Conservation (phyloP, 2,113 vertebrate species). For the Tamias sibiricus region DNA sequence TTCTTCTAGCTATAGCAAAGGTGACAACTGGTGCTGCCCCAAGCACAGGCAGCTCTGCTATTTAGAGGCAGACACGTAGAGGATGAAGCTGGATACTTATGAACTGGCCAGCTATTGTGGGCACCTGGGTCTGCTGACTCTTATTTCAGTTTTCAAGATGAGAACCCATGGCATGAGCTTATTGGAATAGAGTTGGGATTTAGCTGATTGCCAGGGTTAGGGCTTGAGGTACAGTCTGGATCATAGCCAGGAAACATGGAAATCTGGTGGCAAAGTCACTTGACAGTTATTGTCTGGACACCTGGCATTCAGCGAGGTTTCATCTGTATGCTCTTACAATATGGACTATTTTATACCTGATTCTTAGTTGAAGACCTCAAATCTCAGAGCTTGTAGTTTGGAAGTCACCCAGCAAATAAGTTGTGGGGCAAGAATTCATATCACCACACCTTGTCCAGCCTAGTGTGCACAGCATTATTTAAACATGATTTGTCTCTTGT, state of each 20-base stretch:
- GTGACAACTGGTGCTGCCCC: too few relatives aligned
- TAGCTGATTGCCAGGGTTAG: background rate
- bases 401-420: background rate
- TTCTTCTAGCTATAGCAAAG: too few relatives aligned
- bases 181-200: background rate
- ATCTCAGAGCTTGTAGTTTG: background rate
- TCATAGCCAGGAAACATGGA: background rate
- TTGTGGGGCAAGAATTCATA: background rate
- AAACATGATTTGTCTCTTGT: background rate
- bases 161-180: background rate
- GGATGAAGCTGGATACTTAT: too few relatives aligned
- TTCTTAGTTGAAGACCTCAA: background rate
- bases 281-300: background rate
- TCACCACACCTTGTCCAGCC: background rate
- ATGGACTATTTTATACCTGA: background rate
- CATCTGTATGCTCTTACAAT: background rate
- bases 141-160: background rate
- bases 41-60: too few relatives aligned
- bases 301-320: background rate
- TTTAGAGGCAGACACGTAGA: too few relatives aligned
- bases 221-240: background rate
- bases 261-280: background rate
- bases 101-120: too few relatives aligned
- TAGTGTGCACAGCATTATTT: background rate
- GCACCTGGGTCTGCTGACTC: too few relatives aligned